Percentiles rank a stretch among this genome's conserved stretches.
phyloP scores from a whole-genome alignment of 2,113 vertebrate species.

The Neofelis nebulosa region DNA sequence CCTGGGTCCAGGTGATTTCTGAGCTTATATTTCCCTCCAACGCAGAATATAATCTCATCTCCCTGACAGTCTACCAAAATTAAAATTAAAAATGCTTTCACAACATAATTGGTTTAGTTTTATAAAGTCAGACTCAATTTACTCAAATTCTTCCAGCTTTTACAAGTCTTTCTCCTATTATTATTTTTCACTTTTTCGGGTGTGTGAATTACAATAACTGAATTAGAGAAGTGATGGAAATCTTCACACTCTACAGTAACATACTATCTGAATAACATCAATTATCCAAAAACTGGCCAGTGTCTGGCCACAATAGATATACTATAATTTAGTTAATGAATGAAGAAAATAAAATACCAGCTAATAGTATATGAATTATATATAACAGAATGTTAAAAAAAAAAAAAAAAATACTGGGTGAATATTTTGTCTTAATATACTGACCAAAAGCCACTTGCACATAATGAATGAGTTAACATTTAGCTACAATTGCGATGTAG shows the following conservation, averaged over 20 bases:
- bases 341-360: neutral
- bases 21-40: neutral
- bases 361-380: neutral
- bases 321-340: neutral
- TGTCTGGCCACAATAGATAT: neutral
- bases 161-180: neutral
- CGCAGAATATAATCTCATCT: neutral
- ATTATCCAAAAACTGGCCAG: neutral
- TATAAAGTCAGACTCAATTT: conserved; percentile 11
- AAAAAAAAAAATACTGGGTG: neutral
- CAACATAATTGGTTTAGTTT: neutral
- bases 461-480: neutral
- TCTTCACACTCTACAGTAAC: neutral
- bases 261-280: neutral
- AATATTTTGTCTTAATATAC: neutral
- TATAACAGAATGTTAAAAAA: neutral
- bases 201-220: neutral
- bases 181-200: neutral
- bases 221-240: neutral
- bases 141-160: neutral
- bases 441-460: neutral
- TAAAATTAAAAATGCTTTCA: conserved; percentile 3
- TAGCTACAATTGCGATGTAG: neutral
- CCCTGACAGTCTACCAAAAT: neutral
- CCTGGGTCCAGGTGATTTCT: neutral